Evolutionary conservation across 2,113 vertebrate genomes (phyloP), one percentile per base, ranked within the genome.

Genomic region (Tragelaphus strepsiceros): DNA sequence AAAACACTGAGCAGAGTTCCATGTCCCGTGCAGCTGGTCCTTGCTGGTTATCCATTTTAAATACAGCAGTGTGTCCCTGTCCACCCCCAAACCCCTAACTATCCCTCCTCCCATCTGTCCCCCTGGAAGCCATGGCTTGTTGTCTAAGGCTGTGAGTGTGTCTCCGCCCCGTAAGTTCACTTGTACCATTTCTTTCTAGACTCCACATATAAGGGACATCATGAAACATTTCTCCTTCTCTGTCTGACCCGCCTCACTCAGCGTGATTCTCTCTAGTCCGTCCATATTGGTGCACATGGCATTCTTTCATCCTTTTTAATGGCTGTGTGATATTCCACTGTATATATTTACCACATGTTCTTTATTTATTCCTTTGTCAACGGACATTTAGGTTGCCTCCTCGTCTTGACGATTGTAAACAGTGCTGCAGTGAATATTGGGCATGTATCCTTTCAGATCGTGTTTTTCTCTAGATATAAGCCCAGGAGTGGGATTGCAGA

Each of bases 161-260:
- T 7, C 22, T 43, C 22, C 6, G 12, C 22, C 12, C 39, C 1
- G 0, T 26, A 2, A 0, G 22, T 1, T 12, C n/a, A 35, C 10
- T 21, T 35, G 67, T 15, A 1, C 5, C 39, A 4, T 77, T 26
- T 77, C 35, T 26, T 14, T 26, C 71, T 26, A 43, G 39, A 24
- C 71, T 77, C 39, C 39, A 2, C 22, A 14, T 2, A 24, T 1
- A 3, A 7, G 39, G 35, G 39, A 11, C 22, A 7, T 14, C 35
- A 0, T 0, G 5, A 22, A 14, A 3, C 71, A 26, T 14, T 35
- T 7, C 35, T 39, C 35, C 35, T 12, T 24, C n/a, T 77, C 71
- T 14, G 22, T 43, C 71, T 77, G 71, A 13, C 35, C 6, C 10
- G 14, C 11, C 71, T 74, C 71, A 7, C 21, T 30, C 71, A 3